These are phyloP conservation scores for Agrotis clavis DNA, from an alignment of 2,888 invertebrate species.

Conservation along the genomic window DNA sequence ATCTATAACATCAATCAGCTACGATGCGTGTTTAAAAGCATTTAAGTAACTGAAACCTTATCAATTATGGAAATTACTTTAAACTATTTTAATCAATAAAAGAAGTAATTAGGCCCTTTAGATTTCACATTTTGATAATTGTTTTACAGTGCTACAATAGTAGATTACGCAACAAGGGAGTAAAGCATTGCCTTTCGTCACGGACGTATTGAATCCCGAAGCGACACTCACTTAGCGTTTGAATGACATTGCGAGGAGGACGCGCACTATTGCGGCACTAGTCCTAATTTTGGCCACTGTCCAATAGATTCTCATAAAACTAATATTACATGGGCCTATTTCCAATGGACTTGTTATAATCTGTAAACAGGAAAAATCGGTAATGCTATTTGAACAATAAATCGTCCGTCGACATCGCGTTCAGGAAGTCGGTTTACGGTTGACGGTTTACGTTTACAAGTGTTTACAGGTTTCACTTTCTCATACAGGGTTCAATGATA, in stretches of 20 bases:
- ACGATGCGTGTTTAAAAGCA: conserved; percentile 24
- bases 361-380: conserved; percentile 38
- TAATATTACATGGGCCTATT: neutral
- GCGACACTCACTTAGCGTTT: no score
- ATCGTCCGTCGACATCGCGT: conserved; percentile 45
- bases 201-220: no score
- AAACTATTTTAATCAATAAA: neutral
- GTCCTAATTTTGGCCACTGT: neutral
- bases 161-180: no score
- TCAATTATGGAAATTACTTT: neutral
- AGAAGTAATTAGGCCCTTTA: neutral
- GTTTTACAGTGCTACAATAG: neutral
- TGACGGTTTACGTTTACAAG: conserved; percentile 67
- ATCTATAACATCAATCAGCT: conserved; percentile 40
- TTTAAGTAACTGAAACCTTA: conserved; percentile 10
- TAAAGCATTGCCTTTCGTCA: no score
- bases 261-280: no score
- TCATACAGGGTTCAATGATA: conserved; percentile 79
- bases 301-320: neutral
- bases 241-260: neutral
- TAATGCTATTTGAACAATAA: conserved; percentile 54
- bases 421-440: conserved; percentile 70
- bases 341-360: conserved; percentile 20
- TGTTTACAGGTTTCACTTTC: conserved; percentile 71
- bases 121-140: neutral